Percentiles rank a stretch among this genome's conserved stretches.
Evolutionary conservation across 2,888 invertebrate species (phyloP).

Genomic region (Kryphioiulus occultus): DNA sequence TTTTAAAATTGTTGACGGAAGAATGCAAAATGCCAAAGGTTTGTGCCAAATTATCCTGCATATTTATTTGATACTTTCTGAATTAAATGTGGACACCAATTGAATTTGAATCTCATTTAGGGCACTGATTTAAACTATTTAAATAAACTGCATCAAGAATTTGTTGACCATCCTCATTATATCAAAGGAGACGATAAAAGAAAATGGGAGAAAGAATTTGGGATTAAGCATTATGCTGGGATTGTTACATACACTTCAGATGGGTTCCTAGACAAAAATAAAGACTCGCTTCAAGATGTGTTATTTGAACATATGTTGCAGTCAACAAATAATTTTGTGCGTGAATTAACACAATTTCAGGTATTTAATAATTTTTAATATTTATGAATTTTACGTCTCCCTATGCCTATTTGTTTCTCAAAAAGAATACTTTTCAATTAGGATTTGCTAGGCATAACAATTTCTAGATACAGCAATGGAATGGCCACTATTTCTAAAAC

Average conservation of each 20-base stretch:
- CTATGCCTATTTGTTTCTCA: background rate
- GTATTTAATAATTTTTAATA: constrained; percentile 51
- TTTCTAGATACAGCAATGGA: constrained; percentile 63
- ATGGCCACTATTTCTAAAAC: constrained; percentile 76
- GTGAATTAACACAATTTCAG: constrained; percentile 71
- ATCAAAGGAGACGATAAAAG: constrained; percentile 83
- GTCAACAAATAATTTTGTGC: constrained; percentile 82
- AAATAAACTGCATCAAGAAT: constrained; percentile 86
- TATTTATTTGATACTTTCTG: background rate
- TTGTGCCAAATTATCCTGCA: constrained; percentile 53
- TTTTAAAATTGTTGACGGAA: constrained; percentile 85
- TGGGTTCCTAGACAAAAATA: constrained; percentile 90
- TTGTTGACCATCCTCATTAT: constrained; percentile 82
- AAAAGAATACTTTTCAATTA: constrained; percentile 57
- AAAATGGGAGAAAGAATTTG: constrained; percentile 90
- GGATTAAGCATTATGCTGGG: constrained; percentile 88
- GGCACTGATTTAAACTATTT: constrained; percentile 89
- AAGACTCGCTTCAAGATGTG: constrained; percentile 91
- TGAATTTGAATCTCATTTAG: constrained; percentile 60
- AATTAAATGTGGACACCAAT: background rate
- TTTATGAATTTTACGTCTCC: background rate
- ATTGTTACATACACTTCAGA: constrained; percentile 78
- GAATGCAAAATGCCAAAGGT: constrained; percentile 93
- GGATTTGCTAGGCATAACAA: constrained; percentile 66
- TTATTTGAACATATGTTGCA: constrained; percentile 88